phyloP scores from a whole-genome alignment of 2,888 invertebrate genomes.

The Lasioglossum figueresi region DNA sequence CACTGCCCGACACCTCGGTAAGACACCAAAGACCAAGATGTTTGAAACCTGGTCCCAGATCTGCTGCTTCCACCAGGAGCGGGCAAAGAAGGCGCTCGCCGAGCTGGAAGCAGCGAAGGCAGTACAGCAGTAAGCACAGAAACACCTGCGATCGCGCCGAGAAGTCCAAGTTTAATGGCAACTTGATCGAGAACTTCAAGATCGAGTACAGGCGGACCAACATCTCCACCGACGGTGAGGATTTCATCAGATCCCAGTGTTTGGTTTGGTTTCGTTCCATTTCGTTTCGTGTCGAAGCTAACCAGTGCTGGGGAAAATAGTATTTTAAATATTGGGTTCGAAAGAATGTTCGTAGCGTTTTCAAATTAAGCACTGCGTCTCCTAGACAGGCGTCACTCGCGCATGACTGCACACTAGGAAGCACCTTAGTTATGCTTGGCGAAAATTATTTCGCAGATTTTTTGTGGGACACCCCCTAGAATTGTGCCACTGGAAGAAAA shows the following conservation, averaged over 20 bases:
- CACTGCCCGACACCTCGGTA: conserved; percentile 92
- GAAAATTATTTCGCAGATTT: no score
- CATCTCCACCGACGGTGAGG: conserved; percentile 77
- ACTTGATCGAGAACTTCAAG: conserved; percentile 93
- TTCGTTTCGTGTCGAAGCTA: background rate
- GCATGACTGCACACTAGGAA: no score
- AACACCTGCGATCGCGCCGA: conserved; percentile 89
- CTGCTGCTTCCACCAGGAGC: conserved; percentile 70
- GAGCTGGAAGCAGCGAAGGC: conserved; percentile 76
- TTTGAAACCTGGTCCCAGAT: conserved; percentile 80
- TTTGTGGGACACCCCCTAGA: no score
- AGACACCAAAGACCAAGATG: conserved; percentile 90
- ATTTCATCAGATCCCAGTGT: background rate
- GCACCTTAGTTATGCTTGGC: no score
- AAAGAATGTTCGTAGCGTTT: no score
- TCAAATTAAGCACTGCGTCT: no score
- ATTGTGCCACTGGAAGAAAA: no score
- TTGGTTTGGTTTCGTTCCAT: background rate
- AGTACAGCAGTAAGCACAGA: conserved; percentile 77
- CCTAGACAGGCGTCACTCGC: no score
- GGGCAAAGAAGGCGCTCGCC: conserved; percentile 77
- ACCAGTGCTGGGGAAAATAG: no score
- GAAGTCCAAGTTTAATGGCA: conserved; percentile 91
- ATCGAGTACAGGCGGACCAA: conserved; percentile 88
- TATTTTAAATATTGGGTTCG: no score